Conservation (phyloP, 2,797 vertebrate genomes). For the Botia kubotai region DNA sequence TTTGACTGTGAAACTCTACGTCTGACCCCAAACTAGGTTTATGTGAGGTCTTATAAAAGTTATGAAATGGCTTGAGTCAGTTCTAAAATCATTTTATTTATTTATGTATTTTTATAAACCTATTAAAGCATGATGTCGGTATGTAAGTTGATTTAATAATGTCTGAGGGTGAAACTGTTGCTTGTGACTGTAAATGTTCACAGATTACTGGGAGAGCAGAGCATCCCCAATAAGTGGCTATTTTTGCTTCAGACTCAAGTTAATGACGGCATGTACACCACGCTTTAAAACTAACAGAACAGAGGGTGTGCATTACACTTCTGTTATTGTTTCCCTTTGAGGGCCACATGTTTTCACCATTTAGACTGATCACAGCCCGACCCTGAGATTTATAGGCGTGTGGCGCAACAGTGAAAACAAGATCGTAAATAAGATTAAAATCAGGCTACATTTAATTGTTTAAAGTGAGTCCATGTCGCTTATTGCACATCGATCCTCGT, state of each 20-base stretch:
- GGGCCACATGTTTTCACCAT: conserved; percentile 52
- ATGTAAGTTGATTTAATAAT: background rate
- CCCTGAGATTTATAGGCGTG: conserved; percentile 29
- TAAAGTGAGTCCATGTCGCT: background rate
- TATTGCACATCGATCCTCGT: too few species aligned
- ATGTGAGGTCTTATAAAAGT: background rate
- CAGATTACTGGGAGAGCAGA: background rate
- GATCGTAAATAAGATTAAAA: conserved; percentile 1
- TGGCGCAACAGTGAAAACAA: conserved; percentile 33
- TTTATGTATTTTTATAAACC: too few species aligned
- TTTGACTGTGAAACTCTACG: background rate
- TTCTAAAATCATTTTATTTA: background rate
- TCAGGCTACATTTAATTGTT: background rate
- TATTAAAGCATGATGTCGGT: background rate
- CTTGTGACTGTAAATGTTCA: background rate
- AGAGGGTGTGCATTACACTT: conserved; percentile 35
- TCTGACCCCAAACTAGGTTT: background rate
- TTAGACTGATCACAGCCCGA: conserved; percentile 33
- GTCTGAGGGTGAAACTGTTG: background rate
- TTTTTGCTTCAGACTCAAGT: conserved; percentile 14
- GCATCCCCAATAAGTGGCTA: conserved; percentile 1
- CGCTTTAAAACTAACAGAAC: conserved; percentile 39
- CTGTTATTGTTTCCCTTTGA: conserved; percentile 42
- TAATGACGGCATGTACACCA: conserved; percentile 30
- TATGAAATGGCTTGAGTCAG: background rate